A percentile compares a stretch with the other conserved stretches of the same genome.
phyloP scores from a whole-genome alignment of 2,888 invertebrate genomes.

The Aphelenchoides bicaudatus region DNA sequence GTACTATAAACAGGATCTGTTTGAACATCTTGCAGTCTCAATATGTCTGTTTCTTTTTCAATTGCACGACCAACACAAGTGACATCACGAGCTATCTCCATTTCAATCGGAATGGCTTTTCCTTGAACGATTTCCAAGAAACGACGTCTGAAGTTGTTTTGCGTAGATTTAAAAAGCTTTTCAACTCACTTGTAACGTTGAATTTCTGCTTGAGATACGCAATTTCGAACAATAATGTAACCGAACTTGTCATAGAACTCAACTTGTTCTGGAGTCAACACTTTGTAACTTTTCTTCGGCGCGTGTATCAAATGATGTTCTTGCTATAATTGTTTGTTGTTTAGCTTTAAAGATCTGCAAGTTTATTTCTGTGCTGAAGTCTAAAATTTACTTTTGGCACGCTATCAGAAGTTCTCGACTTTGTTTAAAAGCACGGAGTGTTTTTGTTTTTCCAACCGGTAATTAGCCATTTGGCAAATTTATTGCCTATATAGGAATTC shows the following conservation, averaged over 20 bases:
- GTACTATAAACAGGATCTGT: conserved; percentile 72
- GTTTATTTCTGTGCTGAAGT: too few species aligned
- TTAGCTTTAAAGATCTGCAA: too few species aligned
- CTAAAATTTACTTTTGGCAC: too few species aligned
- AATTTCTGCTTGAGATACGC: conserved; percentile 33
- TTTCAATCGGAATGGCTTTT: conserved; percentile 62
- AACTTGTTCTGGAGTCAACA: conserved; percentile 26
- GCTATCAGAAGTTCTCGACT: too few species aligned
- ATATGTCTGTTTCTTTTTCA: conserved; percentile 68
- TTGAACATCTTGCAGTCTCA: conserved; percentile 76
- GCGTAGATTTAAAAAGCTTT: too few species aligned
- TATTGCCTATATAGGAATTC: too few species aligned
- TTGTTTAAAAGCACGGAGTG: too few species aligned
- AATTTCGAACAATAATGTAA: conserved; percentile 28
- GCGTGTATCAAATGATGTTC: too few species aligned
- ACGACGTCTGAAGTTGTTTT: conserved; percentile 68
- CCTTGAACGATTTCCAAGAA: conserved; percentile 73
- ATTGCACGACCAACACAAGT: conserved; percentile 67
- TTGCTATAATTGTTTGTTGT: too few species aligned
- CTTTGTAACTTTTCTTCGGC: too few species aligned
- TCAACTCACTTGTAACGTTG: conserved; percentile 22
- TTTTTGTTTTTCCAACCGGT: too few species aligned
- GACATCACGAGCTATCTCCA: conserved; percentile 72
- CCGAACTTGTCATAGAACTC: conserved; percentile 32
- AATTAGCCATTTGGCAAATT: too few species aligned